Evolutionary conservation across 2,888 invertebrate genomes (phyloP).

Genomic region (Drosophila anceps): DNA sequence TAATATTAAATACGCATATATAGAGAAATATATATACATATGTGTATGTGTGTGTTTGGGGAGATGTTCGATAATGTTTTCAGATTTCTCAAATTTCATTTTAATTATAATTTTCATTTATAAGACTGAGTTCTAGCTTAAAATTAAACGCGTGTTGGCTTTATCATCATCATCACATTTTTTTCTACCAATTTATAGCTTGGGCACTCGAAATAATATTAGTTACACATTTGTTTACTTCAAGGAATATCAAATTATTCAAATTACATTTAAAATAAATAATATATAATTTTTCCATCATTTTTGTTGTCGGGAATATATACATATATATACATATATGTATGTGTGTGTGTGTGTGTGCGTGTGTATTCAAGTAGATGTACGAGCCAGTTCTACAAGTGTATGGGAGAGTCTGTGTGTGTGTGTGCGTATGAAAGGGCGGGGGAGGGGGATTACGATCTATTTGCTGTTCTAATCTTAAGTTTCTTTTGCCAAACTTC

Average conservation of each 20-base stretch:
- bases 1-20: constrained; percentile 61
- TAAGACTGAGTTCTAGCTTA: constrained; percentile 67
- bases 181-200: constrained; percentile 26
- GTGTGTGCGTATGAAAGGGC: not conserved
- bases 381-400: constrained; percentile 2
- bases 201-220: constrained; percentile 46
- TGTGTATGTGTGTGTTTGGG: constrained; percentile 13
- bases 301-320: constrained; percentile 22
- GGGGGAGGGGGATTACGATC: not conserved
- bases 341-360: constrained; percentile 3
- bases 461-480: not conserved
- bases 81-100: constrained; percentile 65
- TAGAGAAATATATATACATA: constrained; percentile 29
- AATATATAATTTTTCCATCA: constrained; percentile 57
- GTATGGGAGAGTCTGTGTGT: not conserved
- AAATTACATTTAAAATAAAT: constrained; percentile 73
- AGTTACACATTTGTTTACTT: constrained; percentile 55
- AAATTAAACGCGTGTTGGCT: constrained; percentile 50
- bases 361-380: constrained; percentile 5
- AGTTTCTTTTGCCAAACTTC: constrained; percentile 29
- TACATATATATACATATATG: not conserved
- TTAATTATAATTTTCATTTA: constrained; percentile 63
- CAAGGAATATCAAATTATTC: constrained; percentile 67
- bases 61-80: constrained; percentile 31
- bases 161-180: constrained; percentile 11